These are phyloP conservation scores for Turritopsis rubra DNA, from an alignment of 30 jellyfish, hydroid and myxozoan species.

Conservation along the genomic window DNA sequence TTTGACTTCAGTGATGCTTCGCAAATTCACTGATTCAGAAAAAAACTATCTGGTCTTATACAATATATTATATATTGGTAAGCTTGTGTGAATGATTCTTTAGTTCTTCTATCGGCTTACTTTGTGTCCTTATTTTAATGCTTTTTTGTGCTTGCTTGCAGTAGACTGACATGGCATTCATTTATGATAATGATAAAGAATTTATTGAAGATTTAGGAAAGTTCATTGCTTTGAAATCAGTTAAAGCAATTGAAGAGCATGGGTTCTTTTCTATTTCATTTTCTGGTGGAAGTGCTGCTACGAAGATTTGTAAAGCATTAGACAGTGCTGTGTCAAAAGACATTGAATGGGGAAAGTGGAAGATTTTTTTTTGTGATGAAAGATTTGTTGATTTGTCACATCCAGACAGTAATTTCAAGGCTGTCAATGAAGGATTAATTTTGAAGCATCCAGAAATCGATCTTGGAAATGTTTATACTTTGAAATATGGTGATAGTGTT, in stretches of 20 bases:
- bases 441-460: slow-evolving; percentile 36
- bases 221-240: slow-evolving; percentile 31
- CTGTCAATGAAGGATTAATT: slow-evolving; percentile 47
- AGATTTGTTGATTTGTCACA: slow-evolving; percentile 55
- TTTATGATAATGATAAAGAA: slow-evolving; percentile 1
- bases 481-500: slow-evolving; percentile 24
- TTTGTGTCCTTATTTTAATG: neutral
- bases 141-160: neutral
- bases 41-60: no score
- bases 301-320: slow-evolving; percentile 51
- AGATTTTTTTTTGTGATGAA: slow-evolving; percentile 82
- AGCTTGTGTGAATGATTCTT: no score
- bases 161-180: neutral
- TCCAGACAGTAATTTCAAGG: slow-evolving; percentile 82
- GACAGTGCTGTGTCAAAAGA: slow-evolving; percentile 12
- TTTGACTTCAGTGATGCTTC: no score
- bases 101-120: neutral
- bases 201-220: slow-evolving; percentile 23
- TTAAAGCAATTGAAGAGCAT: slow-evolving; percentile 44
- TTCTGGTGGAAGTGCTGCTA: slow-evolving; percentile 98
- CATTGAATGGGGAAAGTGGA: slow-evolving; percentile 65
- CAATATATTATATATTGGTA: no score
- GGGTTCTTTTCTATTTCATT: slow-evolving; percentile 74
- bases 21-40: no score
- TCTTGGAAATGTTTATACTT: slow-evolving; percentile 43